These are phyloP conservation scores for Pitta sordida DNA, from an alignment of 2,113 vertebrate species.

Conservation along the genomic window DNA sequence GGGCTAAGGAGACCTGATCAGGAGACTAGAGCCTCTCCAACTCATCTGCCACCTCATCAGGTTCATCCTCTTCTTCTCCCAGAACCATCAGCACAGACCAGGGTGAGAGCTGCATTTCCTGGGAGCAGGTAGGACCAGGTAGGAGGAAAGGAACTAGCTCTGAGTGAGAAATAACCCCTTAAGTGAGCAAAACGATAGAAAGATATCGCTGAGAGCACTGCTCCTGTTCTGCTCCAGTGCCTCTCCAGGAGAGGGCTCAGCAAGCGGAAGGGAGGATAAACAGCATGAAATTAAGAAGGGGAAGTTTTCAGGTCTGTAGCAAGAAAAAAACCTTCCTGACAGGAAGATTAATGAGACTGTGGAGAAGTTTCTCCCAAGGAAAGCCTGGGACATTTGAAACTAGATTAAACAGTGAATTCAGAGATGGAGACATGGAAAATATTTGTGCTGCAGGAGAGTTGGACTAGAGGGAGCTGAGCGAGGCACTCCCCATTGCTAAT, in stretches of 20 bases:
- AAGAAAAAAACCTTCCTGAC: conserved; percentile 30
- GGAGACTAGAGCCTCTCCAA: not conserved
- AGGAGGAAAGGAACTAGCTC: not conserved
- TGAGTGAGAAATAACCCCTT: not conserved
- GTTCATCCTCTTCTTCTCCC: not conserved
- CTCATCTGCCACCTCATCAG: not conserved
- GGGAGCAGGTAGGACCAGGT: not conserved
- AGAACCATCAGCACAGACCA: not conserved
- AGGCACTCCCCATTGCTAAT: not conserved
- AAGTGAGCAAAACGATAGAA: not conserved
- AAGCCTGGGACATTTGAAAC: conserved; percentile 29
- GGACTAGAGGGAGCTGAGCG: not conserved
- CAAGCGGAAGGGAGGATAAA: not conserved
- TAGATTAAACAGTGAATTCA: not conserved
- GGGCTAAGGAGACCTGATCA: not conserved
- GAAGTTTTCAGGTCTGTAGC: not conserved
- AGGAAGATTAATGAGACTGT: conserved; percentile 47
- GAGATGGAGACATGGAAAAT: not conserved
- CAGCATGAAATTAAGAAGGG: conserved; percentile 37
- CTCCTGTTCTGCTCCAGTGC: not conserved
- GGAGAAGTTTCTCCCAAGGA: not conserved
- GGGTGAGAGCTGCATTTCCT: not conserved
- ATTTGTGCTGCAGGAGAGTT: not conserved
- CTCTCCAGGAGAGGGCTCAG: not conserved
- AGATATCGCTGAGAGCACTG: not conserved